Percentiles rank a stretch among this genome's conserved stretches.
These are phyloP conservation scores for Eptatretus burgeri DNA, from an alignment of 2,113 vertebrate species.

Conservation along the genomic window DNA sequence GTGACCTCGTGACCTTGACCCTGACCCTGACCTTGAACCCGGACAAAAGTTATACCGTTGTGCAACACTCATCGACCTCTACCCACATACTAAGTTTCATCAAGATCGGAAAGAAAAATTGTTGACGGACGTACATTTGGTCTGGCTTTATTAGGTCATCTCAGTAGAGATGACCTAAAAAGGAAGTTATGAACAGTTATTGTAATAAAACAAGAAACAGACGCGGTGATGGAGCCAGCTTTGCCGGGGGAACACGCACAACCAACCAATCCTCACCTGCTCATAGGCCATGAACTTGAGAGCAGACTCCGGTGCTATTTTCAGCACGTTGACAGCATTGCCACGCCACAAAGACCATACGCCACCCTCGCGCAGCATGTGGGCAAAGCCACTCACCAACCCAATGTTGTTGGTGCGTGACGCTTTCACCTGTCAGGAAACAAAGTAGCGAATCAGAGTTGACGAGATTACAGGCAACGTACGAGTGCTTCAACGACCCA, in stretches of 20 bases:
- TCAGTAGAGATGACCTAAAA: too few species aligned
- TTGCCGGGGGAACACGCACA: not conserved
- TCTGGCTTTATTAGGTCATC: too few species aligned
- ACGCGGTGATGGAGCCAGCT: not conserved
- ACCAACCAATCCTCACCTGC: constrained; percentile 24
- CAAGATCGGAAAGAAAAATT: too few species aligned
- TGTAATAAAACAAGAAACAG: not conserved
- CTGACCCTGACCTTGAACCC: too few species aligned
- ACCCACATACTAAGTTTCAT: too few species aligned
- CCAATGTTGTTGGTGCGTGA: constrained; percentile 64
- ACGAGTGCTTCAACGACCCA: too few species aligned
- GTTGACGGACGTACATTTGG: too few species aligned
- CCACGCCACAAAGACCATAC: constrained; percentile 55
- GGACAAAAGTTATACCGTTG: too few species aligned
- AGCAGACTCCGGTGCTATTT: constrained; percentile 71
- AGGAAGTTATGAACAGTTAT: not conserved
- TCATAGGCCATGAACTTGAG: constrained; percentile 97
- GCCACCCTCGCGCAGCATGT: constrained; percentile 70
- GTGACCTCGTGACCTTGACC: too few species aligned
- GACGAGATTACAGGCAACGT: too few species aligned
- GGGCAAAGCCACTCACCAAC: constrained; percentile 42
- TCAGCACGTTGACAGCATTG: constrained; percentile 77
- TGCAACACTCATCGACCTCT: too few species aligned
- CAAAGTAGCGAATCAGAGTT: too few species aligned
- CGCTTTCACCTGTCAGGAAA: constrained; percentile 35